Percentiles rank a stretch among this genome's conserved stretches.
These are phyloP conservation scores for Harpegnathos saltator DNA, from an alignment of 1,140 invertebrate genomes.

Conservation along the genomic window DNA sequence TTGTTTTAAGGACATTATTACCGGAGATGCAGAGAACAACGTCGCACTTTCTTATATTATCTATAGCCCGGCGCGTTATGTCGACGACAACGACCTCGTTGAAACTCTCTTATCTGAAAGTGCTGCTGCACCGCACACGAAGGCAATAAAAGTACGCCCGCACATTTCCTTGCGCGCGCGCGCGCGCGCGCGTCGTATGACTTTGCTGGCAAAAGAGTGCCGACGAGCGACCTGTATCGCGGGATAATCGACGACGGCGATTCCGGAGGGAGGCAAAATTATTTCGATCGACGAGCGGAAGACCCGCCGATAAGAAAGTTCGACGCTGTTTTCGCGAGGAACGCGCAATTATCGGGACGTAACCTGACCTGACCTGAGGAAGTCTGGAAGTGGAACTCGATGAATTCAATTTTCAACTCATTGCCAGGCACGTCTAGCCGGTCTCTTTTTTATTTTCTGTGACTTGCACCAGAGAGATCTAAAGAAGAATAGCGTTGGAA, in stretches of 20 bases:
- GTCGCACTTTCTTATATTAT: slow-evolving; percentile 60
- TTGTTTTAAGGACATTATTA: slow-evolving; percentile 57
- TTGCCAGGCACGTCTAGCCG: neutral
- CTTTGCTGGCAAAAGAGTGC: neutral
- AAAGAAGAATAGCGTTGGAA: neutral
- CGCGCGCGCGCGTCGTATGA: no score
- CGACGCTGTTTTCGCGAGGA: neutral
- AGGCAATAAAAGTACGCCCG: slow-evolving; percentile 58
- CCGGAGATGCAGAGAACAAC: slow-evolving; percentile 43
- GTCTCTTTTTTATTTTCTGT: neutral
- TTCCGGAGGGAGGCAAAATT: slow-evolving; percentile 10
- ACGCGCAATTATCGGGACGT: neutral
- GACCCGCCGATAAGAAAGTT: slow-evolving; percentile 1
- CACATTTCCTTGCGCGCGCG: slow-evolving; percentile 38
- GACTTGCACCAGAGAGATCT: neutral
- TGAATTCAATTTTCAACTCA: slow-evolving; percentile 1
- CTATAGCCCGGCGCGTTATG: slow-evolving; percentile 47
- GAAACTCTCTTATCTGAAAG: slow-evolving; percentile 68
- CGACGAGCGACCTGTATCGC: neutral
- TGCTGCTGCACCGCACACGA: slow-evolving; percentile 33
- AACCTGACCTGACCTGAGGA: neutral
- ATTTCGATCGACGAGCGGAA: slow-evolving; percentile 11
- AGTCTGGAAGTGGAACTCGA: neutral
- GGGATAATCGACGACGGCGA: slow-evolving; percentile 49
- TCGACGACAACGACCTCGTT: slow-evolving; percentile 61